Conservation (phyloP, 1,140 invertebrate genomes). For the Zeugodacus cucurbitae region DNA sequence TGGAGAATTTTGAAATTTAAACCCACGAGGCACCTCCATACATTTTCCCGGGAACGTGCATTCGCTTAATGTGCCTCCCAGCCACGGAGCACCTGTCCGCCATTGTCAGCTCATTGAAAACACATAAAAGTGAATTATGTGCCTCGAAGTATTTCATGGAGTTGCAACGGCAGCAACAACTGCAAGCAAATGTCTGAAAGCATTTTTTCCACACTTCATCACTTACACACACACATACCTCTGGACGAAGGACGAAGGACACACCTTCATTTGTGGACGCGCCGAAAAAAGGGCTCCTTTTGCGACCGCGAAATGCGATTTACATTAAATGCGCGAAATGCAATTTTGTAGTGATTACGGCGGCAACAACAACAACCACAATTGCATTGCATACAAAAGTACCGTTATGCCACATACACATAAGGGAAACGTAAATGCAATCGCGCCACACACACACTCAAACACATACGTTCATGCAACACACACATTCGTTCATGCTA, state of each 20-base stretch:
- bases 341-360: slow-evolving; percentile 26
- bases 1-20: background rate
- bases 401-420: background rate
- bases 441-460: background rate
- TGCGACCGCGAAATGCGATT: slow-evolving; percentile 8
- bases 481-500: too few relatives aligned
- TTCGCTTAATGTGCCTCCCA: background rate
- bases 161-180: too few relatives aligned
- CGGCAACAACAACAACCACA: background rate
- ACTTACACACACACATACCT: background rate
- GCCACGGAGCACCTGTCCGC: background rate
- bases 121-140: slow-evolving; percentile 30
- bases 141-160: background rate
- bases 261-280: background rate
- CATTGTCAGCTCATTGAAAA: slow-evolving; percentile 38
- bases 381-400: background rate
- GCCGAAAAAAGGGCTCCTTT: background rate
- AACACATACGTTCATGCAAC: background rate
- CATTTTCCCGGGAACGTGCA: background rate
- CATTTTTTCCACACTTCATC: slow-evolving; percentile 1
- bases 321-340: slow-evolving; percentile 24
- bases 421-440: background rate
- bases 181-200: background rate
- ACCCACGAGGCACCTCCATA: background rate
- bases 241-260: background rate